Conservation (phyloP, 2,113 vertebrate genomes). For the Cnemophilus loriae region DNA sequence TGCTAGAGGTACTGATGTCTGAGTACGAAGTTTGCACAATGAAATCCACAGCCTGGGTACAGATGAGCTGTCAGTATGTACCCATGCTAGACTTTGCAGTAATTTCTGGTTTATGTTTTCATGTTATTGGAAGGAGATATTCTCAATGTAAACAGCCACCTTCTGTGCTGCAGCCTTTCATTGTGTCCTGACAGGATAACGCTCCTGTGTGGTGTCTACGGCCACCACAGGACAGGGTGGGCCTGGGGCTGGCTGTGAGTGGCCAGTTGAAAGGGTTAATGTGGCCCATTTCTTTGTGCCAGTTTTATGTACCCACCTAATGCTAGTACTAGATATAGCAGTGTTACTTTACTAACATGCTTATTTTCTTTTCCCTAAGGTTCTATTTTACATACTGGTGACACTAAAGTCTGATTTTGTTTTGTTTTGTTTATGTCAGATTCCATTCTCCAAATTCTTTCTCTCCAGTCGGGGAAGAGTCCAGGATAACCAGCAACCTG, state of each 20-base stretch:
- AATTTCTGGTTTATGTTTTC: neutral
- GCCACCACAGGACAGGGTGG: accelerated
- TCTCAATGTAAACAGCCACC: accelerated
- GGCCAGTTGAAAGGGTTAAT: neutral
- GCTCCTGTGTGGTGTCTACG: accelerated
- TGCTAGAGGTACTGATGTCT: neutral
- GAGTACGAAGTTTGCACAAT: neutral
- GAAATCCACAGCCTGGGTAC: neutral
- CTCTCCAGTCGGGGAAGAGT: constrained; percentile 86
- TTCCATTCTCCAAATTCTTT: constrained; percentile 97
- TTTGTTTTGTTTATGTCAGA: constrained; percentile 70
- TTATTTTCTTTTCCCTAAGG: neutral
- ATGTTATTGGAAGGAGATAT: neutral
- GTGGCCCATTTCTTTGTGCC: neutral
- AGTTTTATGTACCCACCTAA: neutral
- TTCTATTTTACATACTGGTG: neutral
- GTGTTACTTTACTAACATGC: neutral
- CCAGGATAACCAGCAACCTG: constrained; percentile 81
- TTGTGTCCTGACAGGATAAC: neutral
- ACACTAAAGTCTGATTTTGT: neutral
- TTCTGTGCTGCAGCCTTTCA: neutral
- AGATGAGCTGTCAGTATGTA: accelerated
- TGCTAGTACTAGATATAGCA: neutral
- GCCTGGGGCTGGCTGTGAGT: neutral
- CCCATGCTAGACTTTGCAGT: neutral